Evolutionary conservation across 1,140 invertebrate species (phyloP), one percentile per base, ranked within the genome.

Genomic region (Triops longicaudatus): DNA sequence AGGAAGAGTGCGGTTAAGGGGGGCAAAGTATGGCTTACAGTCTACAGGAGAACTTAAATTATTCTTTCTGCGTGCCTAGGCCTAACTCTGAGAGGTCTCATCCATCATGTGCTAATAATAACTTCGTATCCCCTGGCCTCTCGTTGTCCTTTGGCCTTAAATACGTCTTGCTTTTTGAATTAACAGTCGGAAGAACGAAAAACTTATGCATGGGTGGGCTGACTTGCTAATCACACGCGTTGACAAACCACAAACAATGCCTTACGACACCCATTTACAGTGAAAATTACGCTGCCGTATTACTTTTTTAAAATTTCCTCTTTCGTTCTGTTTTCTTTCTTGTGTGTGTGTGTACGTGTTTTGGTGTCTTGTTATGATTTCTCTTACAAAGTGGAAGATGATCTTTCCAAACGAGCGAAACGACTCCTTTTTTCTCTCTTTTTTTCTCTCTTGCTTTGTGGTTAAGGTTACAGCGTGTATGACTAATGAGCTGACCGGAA

Each of bases 81-180:
- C 14, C 50, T 17, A 63, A 14, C 17, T n/a, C n/a, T 14, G 50
- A 17, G 17, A 17, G 9, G 22, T 63, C 50, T 22, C 50, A 63
- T 63, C 50, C 50, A 63, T 63, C 50, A 63, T 63, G 50, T 14
- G 10, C 50, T 63, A 63, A 63, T 63, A 63, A 63, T 63, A 63
- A n/a, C 22, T 11, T 22, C 22, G 10, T 22, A n/a, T 12, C 14
- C n/a, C 50, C 10, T 22, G 22, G n/a, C 50, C 50, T n/a, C 22
- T 63, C 22, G 10, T 22, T 63, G 31, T 37, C 31, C 31, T 63
- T 63, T 22, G 50, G 50, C 50, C 50, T 63, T 22, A 63, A 63
- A 17, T 3, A 14, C 9, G 50, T 22, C 14, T 63, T 22, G 22
- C 17, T 63, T 10, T 63, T 22, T 63, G 50, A 63, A 63, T 63